Conservation (phyloP, 2,113 vertebrate species). For the Abramis brama region DNA sequence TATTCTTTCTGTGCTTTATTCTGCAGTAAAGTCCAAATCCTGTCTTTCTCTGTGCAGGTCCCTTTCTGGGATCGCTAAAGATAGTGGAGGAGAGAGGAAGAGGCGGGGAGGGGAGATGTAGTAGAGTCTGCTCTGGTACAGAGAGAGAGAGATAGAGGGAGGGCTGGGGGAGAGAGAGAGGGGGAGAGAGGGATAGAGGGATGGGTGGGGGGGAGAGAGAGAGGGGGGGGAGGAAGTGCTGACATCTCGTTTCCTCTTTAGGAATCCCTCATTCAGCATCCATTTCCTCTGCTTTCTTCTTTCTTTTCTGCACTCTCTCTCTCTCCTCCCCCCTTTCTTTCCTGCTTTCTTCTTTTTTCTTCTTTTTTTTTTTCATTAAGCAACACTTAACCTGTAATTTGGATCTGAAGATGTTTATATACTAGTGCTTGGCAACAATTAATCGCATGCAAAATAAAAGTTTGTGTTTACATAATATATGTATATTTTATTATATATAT, state of each 20-base stretch:
- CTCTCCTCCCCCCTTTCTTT: neutral
- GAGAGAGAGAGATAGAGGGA: slow-evolving; percentile 30
- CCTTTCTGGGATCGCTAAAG: slow-evolving; percentile 13
- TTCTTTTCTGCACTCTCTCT: neutral
- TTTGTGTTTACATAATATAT: too few species aligned
- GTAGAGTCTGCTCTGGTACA: neutral
- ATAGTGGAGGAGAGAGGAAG: slow-evolving; percentile 8
- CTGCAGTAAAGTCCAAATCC: slow-evolving; percentile 19
- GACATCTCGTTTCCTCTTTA: slow-evolving; percentile 52
- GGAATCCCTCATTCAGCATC: slow-evolving; percentile 28
- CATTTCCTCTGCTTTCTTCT: neutral
- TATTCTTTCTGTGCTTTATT: neutral
- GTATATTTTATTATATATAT: too few species aligned
- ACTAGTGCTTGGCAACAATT: too few species aligned
- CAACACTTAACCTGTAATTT: slow-evolving; percentile 3
- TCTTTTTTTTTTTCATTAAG: neutral
- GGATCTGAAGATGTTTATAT: neutral
- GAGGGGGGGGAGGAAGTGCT: slow-evolving; percentile 41
- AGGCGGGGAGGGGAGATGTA: slow-evolving; percentile 2
- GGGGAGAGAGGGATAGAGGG: slow-evolving; percentile 33
- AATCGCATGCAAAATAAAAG: too few species aligned
- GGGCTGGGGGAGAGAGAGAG: neutral
- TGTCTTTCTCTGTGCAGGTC: slow-evolving; percentile 28
- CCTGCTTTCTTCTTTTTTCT: neutral
- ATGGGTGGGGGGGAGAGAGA: slow-evolving; percentile 21